These are phyloP conservation scores for Orthosia incerta DNA, from an alignment of 2,888 invertebrate species.

Conservation along the genomic window DNA sequence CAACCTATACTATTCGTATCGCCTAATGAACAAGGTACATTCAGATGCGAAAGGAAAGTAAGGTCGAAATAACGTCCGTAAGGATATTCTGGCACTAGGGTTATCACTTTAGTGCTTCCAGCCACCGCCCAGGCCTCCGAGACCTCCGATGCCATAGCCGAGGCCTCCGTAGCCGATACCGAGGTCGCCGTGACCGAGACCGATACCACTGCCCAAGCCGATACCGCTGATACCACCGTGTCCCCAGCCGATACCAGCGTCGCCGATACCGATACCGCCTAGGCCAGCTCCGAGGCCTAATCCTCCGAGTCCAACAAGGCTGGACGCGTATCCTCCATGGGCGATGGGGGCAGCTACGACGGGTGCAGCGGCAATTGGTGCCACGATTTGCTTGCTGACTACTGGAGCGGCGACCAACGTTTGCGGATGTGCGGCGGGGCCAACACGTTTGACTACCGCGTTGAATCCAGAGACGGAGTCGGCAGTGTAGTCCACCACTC, in stretches of 20 bases:
- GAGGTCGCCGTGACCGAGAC: conserved; percentile 26
- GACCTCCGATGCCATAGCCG: conserved; percentile 53
- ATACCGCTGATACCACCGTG: conserved; percentile 21
- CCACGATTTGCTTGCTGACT: conserved; percentile 57
- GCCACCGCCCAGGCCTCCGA: conserved; percentile 49
- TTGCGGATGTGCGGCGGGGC: conserved; percentile 82
- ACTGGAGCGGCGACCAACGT: conserved; percentile 63
- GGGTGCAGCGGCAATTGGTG: conserved; percentile 39
- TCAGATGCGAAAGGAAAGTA: conserved; percentile 65
- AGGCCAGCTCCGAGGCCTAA: conserved; percentile 56
- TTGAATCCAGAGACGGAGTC: conserved; percentile 86
- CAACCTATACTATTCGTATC: conserved; percentile 64
- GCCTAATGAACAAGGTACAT: conserved; percentile 59
- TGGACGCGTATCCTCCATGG: conserved; percentile 54
- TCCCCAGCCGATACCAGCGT: conserved; percentile 43
- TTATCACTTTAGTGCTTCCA: conserved; percentile 69
- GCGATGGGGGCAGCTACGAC: conserved; percentile 62
- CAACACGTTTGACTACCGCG: conserved; percentile 86
- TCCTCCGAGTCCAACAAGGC: conserved; percentile 61
- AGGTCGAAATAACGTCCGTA: conserved; percentile 60
- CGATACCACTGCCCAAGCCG: conserved; percentile 25
- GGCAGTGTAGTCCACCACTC: conserved; percentile 86
- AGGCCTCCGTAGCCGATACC: conserved; percentile 45
- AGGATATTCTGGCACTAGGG: conserved; percentile 44
- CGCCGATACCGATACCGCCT: background rate